phyloP scores from a whole-genome alignment of 2,888 invertebrate genomes.

The Ptycholaimellus sp. region DNA sequence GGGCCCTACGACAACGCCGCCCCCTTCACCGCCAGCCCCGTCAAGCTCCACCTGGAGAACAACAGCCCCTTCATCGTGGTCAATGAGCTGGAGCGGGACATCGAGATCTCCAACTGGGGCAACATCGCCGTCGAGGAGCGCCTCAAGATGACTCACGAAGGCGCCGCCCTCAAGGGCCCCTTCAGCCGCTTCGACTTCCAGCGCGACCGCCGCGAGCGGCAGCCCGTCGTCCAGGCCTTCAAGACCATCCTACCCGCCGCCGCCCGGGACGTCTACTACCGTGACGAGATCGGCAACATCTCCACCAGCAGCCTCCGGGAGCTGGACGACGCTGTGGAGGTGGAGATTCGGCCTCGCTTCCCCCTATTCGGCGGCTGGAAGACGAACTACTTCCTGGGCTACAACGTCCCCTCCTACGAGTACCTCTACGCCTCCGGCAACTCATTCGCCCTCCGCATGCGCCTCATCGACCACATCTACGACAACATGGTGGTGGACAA shows the following conservation, averaged over 20 bases:
- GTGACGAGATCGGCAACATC: constrained; percentile 90
- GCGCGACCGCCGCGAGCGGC: constrained; percentile 52
- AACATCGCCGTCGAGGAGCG: constrained; percentile 89
- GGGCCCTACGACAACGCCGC: constrained; percentile 60
- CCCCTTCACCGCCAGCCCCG: constrained; percentile 37
- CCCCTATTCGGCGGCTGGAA: constrained; percentile 98
- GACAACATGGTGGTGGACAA: constrained; percentile 89
- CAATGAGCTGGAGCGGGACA: constrained; percentile 51
- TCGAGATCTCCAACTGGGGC: constrained; percentile 97
- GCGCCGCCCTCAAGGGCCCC: constrained; percentile 53
- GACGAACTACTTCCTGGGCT: constrained; percentile 81
- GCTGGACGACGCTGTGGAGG: constrained; percentile 68
- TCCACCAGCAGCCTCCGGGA: constrained; percentile 77
- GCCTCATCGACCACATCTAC: constrained; percentile 79
- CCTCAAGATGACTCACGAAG: constrained; percentile 67
- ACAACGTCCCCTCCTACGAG: constrained; percentile 88
- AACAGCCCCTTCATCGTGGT: constrained; percentile 87
- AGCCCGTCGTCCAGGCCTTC: constrained; percentile 69
- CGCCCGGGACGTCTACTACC: constrained; percentile 82
- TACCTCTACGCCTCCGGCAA: constrained; percentile 55
- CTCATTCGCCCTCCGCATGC: constrained; percentile 57
- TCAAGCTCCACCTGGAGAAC: constrained; percentile 75
- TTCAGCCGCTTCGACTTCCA: constrained; percentile 91
- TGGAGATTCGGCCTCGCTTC: constrained; percentile 82
- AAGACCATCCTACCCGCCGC: constrained; percentile 51